These are phyloP conservation scores for Antigone vipio DNA, from an alignment of 2,113 vertebrate species.

Conservation along the genomic window DNA sequence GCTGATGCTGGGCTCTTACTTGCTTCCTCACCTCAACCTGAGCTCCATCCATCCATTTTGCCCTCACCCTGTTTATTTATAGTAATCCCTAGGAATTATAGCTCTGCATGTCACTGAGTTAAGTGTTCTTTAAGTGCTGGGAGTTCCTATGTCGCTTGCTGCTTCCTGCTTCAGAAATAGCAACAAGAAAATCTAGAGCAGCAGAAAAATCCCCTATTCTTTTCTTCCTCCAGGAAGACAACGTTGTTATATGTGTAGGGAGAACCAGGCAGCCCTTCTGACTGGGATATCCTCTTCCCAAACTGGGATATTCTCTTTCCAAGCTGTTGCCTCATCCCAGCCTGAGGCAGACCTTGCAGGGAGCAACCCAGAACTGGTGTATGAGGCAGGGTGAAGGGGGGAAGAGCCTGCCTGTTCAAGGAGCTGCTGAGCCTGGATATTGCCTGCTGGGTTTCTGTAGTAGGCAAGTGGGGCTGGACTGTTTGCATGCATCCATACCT, in stretches of 20 bases:
- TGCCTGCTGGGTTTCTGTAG: background rate
- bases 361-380: background rate
- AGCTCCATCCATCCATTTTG: background rate
- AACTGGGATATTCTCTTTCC: background rate
- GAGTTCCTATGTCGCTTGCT: background rate
- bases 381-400: background rate
- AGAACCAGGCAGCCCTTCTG: background rate
- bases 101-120: background rate
- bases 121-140: background rate
- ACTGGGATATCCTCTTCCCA: background rate
- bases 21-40: background rate
- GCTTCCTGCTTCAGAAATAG: background rate
- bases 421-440: background rate
- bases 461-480: background rate
- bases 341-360: background rate
- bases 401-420: background rate
- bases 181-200: background rate
- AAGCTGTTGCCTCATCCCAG: background rate
- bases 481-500: background rate
- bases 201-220: background rate
- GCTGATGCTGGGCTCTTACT: background rate
- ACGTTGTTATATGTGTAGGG: background rate
- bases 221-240: background rate
- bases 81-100: conserved; percentile 19
- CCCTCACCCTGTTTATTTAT: background rate